These are phyloP conservation scores for Euura saliciscinereae DNA, from an alignment of 1,140 invertebrate genomes.

Conservation along the genomic window DNA sequence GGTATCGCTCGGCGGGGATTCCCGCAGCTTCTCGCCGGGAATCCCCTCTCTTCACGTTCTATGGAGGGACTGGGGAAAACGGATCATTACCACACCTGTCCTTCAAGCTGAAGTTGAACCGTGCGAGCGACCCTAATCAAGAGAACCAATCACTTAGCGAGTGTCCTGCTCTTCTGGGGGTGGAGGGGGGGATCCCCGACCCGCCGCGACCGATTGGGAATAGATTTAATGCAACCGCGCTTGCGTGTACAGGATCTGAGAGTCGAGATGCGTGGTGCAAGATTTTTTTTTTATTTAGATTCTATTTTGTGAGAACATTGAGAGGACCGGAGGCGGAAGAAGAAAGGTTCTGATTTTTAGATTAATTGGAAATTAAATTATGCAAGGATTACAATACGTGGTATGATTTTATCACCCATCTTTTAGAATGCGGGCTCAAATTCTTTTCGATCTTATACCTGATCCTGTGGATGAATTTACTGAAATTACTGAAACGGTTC, in stretches of 20 bases:
- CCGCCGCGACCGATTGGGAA: constrained; percentile 16
- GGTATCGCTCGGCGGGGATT: constrained; percentile 13
- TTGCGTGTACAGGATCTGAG: background rate
- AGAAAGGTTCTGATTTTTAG: too few relatives aligned
- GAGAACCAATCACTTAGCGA: constrained; percentile 55
- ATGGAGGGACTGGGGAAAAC: constrained; percentile 33
- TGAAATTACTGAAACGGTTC: too few relatives aligned
- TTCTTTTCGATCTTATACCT: too few relatives aligned
- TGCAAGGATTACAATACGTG: too few relatives aligned
- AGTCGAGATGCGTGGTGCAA: background rate
- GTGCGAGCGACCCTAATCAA: constrained; percentile 42
- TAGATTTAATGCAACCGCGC: constrained; percentile 14
- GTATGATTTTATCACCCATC: too few relatives aligned
- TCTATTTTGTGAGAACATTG: too few relatives aligned
- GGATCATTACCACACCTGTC: constrained; percentile 55
- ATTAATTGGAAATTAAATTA: too few relatives aligned
- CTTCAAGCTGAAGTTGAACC: constrained; percentile 36
- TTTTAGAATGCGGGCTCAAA: too few relatives aligned
- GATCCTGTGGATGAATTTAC: too few relatives aligned
- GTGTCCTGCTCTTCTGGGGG: background rate
- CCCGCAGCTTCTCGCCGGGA: background rate
- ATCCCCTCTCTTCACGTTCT: background rate
- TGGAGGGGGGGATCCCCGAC: constrained; percentile 13
- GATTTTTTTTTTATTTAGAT: too few relatives aligned
- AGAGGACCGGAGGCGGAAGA: too few relatives aligned